Evolutionary conservation across 2,888 invertebrate species (phyloP).

Genomic region (Exephanes ischioxanthus): DNA sequence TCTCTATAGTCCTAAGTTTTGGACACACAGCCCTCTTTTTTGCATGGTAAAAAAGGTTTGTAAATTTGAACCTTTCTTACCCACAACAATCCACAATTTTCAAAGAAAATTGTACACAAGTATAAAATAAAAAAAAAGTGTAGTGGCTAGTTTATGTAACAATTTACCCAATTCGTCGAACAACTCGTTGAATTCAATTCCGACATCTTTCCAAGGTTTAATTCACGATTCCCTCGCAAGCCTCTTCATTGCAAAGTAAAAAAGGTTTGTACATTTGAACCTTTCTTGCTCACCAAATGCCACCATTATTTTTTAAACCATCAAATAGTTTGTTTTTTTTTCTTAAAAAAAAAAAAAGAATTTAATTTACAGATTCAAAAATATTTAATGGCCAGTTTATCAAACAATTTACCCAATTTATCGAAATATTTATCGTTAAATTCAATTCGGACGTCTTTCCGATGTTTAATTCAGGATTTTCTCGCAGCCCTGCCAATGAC

Average conservation of each 20-base stretch:
- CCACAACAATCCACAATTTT: not conserved
- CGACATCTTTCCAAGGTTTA: too few species aligned
- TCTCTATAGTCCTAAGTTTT: not conserved
- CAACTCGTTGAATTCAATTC: not conserved
- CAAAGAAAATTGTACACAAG: too few species aligned
- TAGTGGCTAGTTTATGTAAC: too few species aligned
- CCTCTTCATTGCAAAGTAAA: not conserved
- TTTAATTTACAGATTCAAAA: too few species aligned
- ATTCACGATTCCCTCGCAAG: not conserved
- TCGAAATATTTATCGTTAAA: not conserved
- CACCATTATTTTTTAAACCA: not conserved
- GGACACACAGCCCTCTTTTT: not conserved
- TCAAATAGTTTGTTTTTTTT: too few species aligned
- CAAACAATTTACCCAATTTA: not conserved
- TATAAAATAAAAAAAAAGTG: too few species aligned
- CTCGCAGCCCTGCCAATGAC: constrained; percentile 13
- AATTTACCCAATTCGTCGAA: not conserved
- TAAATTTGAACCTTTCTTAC: too few species aligned
- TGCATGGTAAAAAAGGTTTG: not conserved
- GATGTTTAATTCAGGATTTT: not conserved
- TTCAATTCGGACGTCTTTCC: not conserved
- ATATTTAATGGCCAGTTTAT: too few species aligned
- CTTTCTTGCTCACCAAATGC: too few species aligned
- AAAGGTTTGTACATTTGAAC: too few species aligned
- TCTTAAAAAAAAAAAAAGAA: too few species aligned